Evolutionary conservation across 1,140 invertebrate species (phyloP), one percentile per base, ranked within the genome.

Genomic region (Pogonomyrmex barbatus): DNA sequence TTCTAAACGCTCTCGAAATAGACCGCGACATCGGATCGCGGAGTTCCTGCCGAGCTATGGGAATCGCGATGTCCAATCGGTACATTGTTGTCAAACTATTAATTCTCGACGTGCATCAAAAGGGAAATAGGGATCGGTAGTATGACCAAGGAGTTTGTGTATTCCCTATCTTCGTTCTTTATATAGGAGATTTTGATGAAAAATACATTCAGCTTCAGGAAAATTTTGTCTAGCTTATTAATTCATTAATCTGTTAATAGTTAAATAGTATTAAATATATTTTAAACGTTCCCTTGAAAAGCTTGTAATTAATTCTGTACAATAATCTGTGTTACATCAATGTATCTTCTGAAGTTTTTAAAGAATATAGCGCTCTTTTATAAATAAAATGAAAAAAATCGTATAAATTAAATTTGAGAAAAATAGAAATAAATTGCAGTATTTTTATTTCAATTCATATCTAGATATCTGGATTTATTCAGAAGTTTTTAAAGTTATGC

Each of bases 11-110:
- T 83, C 79, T 83, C 79, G 68, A 83, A 83, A 83, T 83, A 83
- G 79, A 83, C 42, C 68, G 79, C 79, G 79, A 83, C 79, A 62
- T 83, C 67, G 79, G 52, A 82, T 82, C 79, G 54, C 79, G 17
- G 65, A 75, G 79, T 83, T 73, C 79, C 70, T 62, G 68, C 52
- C 33, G 79, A 83, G 42, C 68, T 54, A 45, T 12, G 79, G 62
- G 54, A 4, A 83, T 73, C 54, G 52, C 79, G 17, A 50, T 60
- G 52, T 83, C 54, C 68, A 62, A 75, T 83, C 52, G 79, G 17
- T 60, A 73, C 30, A 45, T 24, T 47, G 52, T 58, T 47, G 70
- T 60, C n/a, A 33, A 63, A 17, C 58, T 67, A 12, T 67, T 75
- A 83, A 62, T 75, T 33, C 12, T n/a, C 42, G 42, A 39, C 6